Conservation (phyloP, 2,797 vertebrate genomes). For the Hippopotamyrus pictus region DNA sequence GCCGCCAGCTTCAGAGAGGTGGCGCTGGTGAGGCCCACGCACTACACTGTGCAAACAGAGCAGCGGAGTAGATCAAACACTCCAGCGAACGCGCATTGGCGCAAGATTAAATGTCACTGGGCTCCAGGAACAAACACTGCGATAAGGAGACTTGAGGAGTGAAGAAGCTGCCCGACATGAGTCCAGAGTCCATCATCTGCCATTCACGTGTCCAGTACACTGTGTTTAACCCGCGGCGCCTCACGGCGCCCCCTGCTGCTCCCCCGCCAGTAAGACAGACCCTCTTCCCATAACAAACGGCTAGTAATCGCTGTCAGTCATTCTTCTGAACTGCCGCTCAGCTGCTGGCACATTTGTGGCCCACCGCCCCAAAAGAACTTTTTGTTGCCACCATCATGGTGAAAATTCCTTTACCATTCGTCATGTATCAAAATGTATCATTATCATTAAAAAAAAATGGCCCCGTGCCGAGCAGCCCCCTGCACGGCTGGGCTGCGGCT, state of each 20-base stretch:
- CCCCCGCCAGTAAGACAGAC: not conserved
- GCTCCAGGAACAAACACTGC: not conserved
- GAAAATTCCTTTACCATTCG: not conserved
- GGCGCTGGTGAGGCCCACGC: not conserved
- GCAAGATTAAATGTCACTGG: slow-evolving; percentile 10
- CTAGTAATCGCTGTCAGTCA: not conserved
- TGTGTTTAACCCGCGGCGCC: not conserved
- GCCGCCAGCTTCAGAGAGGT: not conserved
- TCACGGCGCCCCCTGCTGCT: not conserved
- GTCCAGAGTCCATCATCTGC: not conserved
- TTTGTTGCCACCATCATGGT: not conserved
- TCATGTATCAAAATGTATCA: not conserved
- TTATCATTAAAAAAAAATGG: not conserved
- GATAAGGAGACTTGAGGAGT: not conserved
- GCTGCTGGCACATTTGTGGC: not conserved
- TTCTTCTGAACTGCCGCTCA: not conserved
- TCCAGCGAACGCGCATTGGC: not conserved
- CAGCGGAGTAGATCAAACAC: not conserved
- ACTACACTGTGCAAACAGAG: not conserved
- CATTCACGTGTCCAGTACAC: not conserved
- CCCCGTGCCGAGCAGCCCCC: not conserved
- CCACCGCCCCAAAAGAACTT: not conserved
- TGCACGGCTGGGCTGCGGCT: not conserved
- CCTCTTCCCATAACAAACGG: not conserved
- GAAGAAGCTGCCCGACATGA: not conserved